These are phyloP conservation scores for Agonopterix alstromeriana DNA, from an alignment of 2,888 invertebrate species.

Conservation along the genomic window DNA sequence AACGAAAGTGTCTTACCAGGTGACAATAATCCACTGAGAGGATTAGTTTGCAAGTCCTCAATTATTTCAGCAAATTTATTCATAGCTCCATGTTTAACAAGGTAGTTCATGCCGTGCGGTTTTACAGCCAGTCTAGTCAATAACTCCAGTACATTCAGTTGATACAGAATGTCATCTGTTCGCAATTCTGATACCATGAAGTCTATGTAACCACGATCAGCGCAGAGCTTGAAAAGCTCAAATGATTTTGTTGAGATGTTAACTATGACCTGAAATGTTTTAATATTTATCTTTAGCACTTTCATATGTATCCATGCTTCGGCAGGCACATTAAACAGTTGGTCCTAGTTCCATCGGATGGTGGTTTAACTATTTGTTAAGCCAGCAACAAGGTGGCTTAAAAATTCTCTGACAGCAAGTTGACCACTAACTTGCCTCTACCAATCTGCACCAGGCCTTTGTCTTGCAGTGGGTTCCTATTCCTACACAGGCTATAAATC, in stretches of 20 bases:
- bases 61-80: conserved; percentile 79
- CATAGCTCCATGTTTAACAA: conserved; percentile 82
- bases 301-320: too few relatives aligned
- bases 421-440: too few relatives aligned
- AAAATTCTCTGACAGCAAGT: too few relatives aligned
- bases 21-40: conserved; percentile 79
- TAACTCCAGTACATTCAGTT: conserved; percentile 88
- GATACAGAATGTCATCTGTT: conserved; percentile 84
- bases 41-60: conserved; percentile 75
- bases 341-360: too few relatives aligned
- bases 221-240: conserved; percentile 76
- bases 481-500: too few relatives aligned
- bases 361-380: too few relatives aligned
- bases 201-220: conserved; percentile 79
- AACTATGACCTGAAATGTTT: conserved; percentile 73
- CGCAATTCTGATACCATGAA: conserved; percentile 81
- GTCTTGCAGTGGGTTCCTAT: too few relatives aligned
- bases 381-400: too few relatives aligned
- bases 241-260: conserved; percentile 79
- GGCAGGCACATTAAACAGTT: too few relatives aligned
- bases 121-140: conserved; percentile 82
- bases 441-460: too few relatives aligned
- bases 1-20: conserved; percentile 74
- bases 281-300: too few relatives aligned
- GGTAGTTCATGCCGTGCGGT: conserved; percentile 83